Evolutionary conservation across 1,140 invertebrate species (phyloP), one percentile per base, ranked within the genome.

Genomic region (Diabrotica virgifera): DNA sequence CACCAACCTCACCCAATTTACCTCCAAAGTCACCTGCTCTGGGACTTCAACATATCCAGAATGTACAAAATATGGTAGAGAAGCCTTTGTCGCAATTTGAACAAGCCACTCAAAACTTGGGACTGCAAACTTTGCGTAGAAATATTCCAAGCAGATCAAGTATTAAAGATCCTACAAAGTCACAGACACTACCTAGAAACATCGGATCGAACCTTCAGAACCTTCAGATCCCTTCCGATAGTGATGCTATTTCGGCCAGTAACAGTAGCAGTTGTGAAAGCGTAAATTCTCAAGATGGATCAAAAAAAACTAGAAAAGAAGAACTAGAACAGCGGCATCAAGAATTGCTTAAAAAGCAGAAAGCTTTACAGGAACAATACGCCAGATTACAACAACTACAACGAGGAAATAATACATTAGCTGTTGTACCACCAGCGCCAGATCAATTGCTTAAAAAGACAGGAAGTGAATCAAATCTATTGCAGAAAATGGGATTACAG

Each of bases 281-380:
- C 66, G 86, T 90, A n/a, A 91, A 92, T 72, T 89, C 87, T 4
- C 87, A 89, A 73, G 88, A 89, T 67, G 87, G 86, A 0, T 70
- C 82, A 8, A 83, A 82, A 51, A 84, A 85, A 53, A 80, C 79
- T 51, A 82, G 91, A 0, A 91, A 94, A 74, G 87, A 91, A 62
- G 84, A 88, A 36, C 81, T 95, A 5, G 92, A 94, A 75, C 88
- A 90, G 70, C 84, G 93, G 2, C 93, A 95, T 74, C 91, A 94
- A 75, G 93, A 95, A 72, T 80, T 95, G 1, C 75, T 95, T 5
- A 86, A 90, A 57, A 94, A 94, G 73, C 93, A 95, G 72, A 90
- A 89, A 64, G 87, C 91, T 5, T 79, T 96, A 0, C 93, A 96
- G 72, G 93, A 95, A 68, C 93, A 96, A 72, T 96, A 94, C 77